Conservation (phyloP, 2,113 vertebrate genomes). For the Pipa parva region DNA sequence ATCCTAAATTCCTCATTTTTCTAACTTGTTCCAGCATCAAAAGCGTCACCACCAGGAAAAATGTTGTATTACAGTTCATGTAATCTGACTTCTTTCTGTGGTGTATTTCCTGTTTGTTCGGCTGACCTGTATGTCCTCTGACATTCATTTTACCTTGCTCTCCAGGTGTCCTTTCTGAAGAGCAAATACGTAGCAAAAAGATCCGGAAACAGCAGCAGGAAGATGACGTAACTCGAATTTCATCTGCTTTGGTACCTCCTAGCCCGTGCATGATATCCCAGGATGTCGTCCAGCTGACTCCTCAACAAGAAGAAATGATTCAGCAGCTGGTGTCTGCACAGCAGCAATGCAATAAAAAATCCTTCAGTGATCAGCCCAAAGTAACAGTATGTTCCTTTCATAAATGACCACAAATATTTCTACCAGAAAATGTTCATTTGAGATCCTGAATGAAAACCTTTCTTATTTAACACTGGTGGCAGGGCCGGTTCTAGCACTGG, state of each 20-base stretch:
- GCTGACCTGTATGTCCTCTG: neutral
- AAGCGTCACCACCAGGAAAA: too few species aligned
- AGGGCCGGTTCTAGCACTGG: too few species aligned
- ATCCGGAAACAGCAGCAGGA: slow-evolving; percentile 53
- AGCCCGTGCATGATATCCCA: slow-evolving; percentile 28
- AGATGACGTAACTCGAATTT: slow-evolving; percentile 37
- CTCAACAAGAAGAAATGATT: slow-evolving; percentile 61
- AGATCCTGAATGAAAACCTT: too few species aligned
- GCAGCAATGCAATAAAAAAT: slow-evolving; percentile 66
- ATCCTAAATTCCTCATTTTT: too few species aligned
- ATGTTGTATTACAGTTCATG: too few species aligned
- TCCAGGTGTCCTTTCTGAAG: slow-evolving; percentile 61
- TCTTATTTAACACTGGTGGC: too few species aligned
- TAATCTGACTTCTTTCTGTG: too few species aligned
- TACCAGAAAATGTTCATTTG: too few species aligned
- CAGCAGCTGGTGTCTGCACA: slow-evolving; percentile 61
- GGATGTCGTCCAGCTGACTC: slow-evolving; percentile 51
- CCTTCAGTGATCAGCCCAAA: slow-evolving; percentile 67
- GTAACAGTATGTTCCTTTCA: slow-evolving; percentile 56
- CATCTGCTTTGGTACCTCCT: slow-evolving; percentile 33
- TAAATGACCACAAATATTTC: neutral
- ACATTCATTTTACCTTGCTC: neutral
- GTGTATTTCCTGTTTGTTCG: neutral
- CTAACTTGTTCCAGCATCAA: too few species aligned
- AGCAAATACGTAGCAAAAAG: slow-evolving; percentile 66